Percentiles rank a stretch among this genome's conserved stretches.
phyloP scores from a whole-genome alignment of 2,113 vertebrate species.

The Ibidorhyncha struthersii region DNA sequence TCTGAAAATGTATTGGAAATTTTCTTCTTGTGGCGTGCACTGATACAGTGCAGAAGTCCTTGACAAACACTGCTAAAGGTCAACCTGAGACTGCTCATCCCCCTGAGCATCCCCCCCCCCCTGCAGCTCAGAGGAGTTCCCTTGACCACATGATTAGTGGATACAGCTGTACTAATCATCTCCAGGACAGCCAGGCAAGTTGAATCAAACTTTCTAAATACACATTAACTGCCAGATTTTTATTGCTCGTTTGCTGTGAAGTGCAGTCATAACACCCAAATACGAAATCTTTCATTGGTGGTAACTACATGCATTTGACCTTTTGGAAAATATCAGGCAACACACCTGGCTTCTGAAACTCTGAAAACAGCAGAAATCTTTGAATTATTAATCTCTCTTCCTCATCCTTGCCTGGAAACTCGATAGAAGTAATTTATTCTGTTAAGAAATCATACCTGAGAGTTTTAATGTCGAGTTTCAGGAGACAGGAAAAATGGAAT shows the following conservation, averaged over 20 bases:
- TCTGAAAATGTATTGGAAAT: background rate
- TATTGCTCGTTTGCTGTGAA: background rate
- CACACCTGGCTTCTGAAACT: background rate
- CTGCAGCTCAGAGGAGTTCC: no score
- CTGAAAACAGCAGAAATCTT: background rate
- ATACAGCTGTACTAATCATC: background rate
- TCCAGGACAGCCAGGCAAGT: background rate
- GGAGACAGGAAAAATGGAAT: background rate
- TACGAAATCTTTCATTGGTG: background rate
- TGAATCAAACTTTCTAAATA: background rate
- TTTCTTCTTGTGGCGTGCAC: background rate
- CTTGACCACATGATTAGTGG: background rate
- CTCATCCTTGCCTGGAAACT: background rate
- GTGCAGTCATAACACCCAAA: background rate
- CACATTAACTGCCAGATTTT: background rate
- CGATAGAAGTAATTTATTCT: background rate
- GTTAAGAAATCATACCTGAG: background rate
- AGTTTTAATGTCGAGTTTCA: background rate
- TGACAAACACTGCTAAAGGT: background rate
- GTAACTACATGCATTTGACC: background rate
- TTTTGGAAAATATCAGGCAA: slow-evolving; percentile 17
- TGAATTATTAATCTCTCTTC: background rate
- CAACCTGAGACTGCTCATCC: background rate
- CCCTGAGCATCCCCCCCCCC: no score
- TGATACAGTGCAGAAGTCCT: background rate